Conservation (phyloP, 2,888 invertebrate species). For the Acanthacorydalis orientalis region DNA sequence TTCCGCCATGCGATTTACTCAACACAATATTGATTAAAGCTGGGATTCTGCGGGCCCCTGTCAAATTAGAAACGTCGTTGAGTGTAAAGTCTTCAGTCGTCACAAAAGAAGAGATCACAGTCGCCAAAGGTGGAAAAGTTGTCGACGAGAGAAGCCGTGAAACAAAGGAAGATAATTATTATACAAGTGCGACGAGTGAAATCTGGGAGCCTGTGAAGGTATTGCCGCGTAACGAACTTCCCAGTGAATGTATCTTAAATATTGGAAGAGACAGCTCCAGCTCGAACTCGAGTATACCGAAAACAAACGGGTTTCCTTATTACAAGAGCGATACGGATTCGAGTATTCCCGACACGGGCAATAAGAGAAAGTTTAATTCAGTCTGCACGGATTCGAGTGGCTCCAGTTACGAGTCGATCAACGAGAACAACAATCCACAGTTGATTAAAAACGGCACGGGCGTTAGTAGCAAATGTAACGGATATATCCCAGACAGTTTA, state of each 20-base stretch:
- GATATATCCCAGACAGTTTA: constrained; percentile 8
- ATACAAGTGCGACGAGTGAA: constrained; percentile 47
- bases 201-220: constrained; percentile 42
- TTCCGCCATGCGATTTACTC: constrained; percentile 52
- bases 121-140: constrained; percentile 45
- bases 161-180: constrained; percentile 53
- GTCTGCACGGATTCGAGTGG: constrained; percentile 19
- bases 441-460: constrained; percentile 1
- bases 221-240: background rate
- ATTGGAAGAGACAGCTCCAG: background rate
- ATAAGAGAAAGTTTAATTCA: constrained; percentile 6
- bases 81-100: constrained; percentile 54
- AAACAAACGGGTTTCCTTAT: background rate
- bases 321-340: background rate
- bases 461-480: constrained; percentile 1
- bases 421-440: constrained; percentile 4
- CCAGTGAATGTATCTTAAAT: constrained; percentile 1
- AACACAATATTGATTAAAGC: constrained; percentile 50
- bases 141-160: constrained; percentile 54
- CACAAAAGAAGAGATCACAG: constrained; percentile 52
- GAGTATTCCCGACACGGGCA: background rate
- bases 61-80: constrained; percentile 50
- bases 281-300: background rate
- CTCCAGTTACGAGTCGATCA: constrained; percentile 25
- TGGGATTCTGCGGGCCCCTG: constrained; percentile 46